Evolutionary conservation across 2,113 vertebrate species (phyloP).

Genomic region (Hyla sarda): DNA sequence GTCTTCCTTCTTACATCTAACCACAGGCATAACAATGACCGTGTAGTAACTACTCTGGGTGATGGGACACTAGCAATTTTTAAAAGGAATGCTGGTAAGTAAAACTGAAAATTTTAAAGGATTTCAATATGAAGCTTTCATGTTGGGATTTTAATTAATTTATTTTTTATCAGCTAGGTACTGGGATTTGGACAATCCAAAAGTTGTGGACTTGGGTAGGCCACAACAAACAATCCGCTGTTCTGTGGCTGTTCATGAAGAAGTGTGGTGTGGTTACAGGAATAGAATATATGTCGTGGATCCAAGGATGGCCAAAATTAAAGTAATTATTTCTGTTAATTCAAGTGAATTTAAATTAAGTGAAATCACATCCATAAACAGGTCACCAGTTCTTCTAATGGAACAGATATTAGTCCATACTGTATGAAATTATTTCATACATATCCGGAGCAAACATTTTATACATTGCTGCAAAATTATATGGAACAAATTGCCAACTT

Average conservation of each 20-base stretch:
- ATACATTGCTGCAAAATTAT: too few relatives aligned
- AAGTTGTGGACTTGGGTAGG: conserved; percentile 60
- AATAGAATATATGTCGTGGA: conserved; percentile 61
- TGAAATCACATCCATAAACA: not conserved
- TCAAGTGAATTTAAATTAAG: not conserved
- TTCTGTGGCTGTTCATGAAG: conserved; percentile 48
- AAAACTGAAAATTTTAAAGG: not conserved
- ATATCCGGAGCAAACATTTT: too few relatives aligned
- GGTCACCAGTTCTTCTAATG: not conserved
- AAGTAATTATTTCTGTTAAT: conserved; percentile 46
- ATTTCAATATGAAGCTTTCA: not conserved
- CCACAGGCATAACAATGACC: conserved; percentile 46
- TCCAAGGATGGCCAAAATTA: conserved; percentile 57
- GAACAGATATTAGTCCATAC: not conserved
- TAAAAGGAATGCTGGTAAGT: conserved; percentile 54
- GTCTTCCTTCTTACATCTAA: not conserved
- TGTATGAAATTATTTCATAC: not conserved
- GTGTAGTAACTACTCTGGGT: conserved; percentile 57
- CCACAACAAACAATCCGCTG: conserved; percentile 63
- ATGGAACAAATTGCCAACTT: too few relatives aligned
- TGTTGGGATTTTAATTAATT: not conserved
- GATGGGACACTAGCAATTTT: conserved; percentile 64
- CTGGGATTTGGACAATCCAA: conserved; percentile 58
- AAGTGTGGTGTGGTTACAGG: conserved; percentile 63
- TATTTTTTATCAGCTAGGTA: conserved; percentile 22